Percentiles rank a stretch among this genome's conserved stretches.
phyloP scores from a whole-genome alignment of 1,140 invertebrate genomes.

The Kradibia gibbosae region DNA sequence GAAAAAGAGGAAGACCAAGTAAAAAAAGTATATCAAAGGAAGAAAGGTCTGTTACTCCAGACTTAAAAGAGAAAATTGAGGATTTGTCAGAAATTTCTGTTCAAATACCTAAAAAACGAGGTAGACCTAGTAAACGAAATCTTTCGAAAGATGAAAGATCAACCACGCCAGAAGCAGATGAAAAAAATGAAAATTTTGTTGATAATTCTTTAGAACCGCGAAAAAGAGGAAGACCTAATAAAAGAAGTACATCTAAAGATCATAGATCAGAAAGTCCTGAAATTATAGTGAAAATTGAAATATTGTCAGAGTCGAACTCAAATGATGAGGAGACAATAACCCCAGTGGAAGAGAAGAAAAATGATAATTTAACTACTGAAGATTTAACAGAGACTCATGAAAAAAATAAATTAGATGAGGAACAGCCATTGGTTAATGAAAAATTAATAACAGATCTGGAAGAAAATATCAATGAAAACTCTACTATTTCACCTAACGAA shows the following conservation, averaged over 20 bases:
- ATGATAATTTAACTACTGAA: not conserved
- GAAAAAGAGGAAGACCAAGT: slow-evolving; percentile 58
- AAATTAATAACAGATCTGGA: not conserved
- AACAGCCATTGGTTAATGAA: not conserved
- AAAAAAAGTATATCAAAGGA: slow-evolving; percentile 44
- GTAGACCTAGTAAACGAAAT: slow-evolving; percentile 19
- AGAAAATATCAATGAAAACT: not conserved
- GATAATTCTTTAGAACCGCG: not conserved
- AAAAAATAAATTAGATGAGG: slow-evolving; percentile 17
- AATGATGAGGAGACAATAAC: not conserved
- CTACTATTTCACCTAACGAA: not conserved
- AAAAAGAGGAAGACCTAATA: slow-evolving; percentile 30
- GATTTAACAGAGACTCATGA: not conserved
- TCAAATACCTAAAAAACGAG: slow-evolving; percentile 24
- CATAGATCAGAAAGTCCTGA: slow-evolving; percentile 14
- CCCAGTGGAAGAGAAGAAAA: not conserved
- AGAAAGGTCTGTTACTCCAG: not conserved
- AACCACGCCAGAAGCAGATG: not conserved
- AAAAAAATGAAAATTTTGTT: not conserved
- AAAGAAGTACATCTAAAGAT: not conserved
- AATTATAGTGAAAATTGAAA: slow-evolving; percentile 15
- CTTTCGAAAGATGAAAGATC: slow-evolving; percentile 4
- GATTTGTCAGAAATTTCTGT: not conserved
- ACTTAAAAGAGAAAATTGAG: slow-evolving; percentile 15
- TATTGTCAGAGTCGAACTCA: not conserved